Percentiles rank a stretch among this genome's conserved stretches.
Conservation (phyloP, 2,888 invertebrate species). For the Drosophila macrothrix region DNA sequence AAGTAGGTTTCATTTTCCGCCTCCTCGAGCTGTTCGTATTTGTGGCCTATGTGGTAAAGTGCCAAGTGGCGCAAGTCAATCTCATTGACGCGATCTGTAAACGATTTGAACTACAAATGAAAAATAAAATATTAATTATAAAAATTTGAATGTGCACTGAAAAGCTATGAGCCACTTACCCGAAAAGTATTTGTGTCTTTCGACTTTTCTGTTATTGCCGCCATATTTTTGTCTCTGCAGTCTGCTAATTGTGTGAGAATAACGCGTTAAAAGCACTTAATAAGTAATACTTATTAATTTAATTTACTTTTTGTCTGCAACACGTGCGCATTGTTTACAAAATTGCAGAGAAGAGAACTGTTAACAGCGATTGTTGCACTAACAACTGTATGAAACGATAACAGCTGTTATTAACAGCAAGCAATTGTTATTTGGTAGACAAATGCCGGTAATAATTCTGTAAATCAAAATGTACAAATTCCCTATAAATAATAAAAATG, state of each 20-base stretch:
- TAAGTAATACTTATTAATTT: background rate
- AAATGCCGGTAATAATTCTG: background rate
- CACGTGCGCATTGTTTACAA: slow-evolving; percentile 60
- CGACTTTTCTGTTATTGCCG: slow-evolving; percentile 86
- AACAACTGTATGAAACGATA: background rate
- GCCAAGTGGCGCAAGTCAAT: slow-evolving; percentile 93
- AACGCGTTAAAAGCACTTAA: background rate
- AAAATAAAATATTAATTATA: background rate
- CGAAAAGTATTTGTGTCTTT: slow-evolving; percentile 92
- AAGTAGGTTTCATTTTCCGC: slow-evolving; percentile 91
- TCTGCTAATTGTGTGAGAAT: background rate
- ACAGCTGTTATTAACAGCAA: slow-evolving; percentile 1
- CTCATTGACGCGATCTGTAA: slow-evolving; percentile 93
- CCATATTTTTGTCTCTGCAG: slow-evolving; percentile 43
- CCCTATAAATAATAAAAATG: background rate
- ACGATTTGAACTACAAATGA: slow-evolving; percentile 91
- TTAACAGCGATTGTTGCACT: background rate
- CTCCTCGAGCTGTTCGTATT: slow-evolving; percentile 88
- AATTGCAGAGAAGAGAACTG: slow-evolving; percentile 20
- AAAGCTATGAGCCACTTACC: slow-evolving; percentile 85
- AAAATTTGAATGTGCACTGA: background rate
- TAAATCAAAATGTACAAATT: background rate
- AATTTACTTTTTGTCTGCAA: slow-evolving; percentile 13
- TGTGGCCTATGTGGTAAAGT: slow-evolving; percentile 92
- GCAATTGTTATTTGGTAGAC: background rate